Base-by-base conservation (phyloP, 2,888 invertebrate species). In the Pteria penguin region DNA sequence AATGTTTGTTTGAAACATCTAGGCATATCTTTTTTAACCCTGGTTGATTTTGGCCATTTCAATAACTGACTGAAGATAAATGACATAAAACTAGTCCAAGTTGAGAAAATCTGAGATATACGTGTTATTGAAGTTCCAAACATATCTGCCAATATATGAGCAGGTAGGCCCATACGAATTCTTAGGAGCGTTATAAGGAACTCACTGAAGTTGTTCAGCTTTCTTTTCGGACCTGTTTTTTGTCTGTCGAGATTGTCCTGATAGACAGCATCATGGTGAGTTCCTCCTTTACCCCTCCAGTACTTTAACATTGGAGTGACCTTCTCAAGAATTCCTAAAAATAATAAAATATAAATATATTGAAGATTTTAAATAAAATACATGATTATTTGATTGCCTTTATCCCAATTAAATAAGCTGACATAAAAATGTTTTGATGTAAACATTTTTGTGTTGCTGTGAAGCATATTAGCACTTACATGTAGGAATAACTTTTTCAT, bases 21-120 rank as follows among this genome's bases (percentile, higher is more conserved):
- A 11, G 74, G 68, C 66, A 68, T 54, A 31, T 36, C 54, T 61
- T 32, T 67, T 32, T 62, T 67, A 1, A 61, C 32, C 14, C 8
- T 18, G 8, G 61, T n/a, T n/a, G 45, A 31, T n/a, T 5, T 36
- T 54, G 67, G 68, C 68, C 74, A 68, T 68, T 68, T 61, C 26
- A 74, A 22, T n/a, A 65, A 36, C 26, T 60, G 62, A 24, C 36
- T 32, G 24, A 74, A 61, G 5, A 74, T 31, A 33, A 18, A 2
- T 60, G 58, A n/a, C 62, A 74, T 61, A 31, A 31, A 66, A 55
- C 33, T 68, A 3, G 66, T 62, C 68, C 74, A 74, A 11, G 74
- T 74, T 1, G 55, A 14, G 32, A 68, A 61, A 36, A 74, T 74
- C 32, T 67, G 68, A 22, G 74, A 74, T 24, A 74, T 66, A 31